These are phyloP conservation scores for Cryptophagus acutangulus DNA, from an alignment of 2,888 invertebrate genomes.

Conservation along the genomic window DNA sequence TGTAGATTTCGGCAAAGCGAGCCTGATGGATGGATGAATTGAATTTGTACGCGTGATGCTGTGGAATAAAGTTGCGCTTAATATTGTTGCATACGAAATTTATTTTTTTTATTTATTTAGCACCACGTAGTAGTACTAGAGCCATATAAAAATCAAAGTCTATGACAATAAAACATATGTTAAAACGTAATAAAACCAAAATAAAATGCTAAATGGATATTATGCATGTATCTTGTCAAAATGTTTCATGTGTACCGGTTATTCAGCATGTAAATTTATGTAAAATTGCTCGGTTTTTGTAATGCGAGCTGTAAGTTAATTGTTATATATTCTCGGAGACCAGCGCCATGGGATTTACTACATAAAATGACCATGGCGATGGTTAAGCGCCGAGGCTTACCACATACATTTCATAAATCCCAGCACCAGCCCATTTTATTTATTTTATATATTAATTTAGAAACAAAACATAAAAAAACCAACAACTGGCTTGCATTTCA, in stretches of 20 bases:
- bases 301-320: conserved; percentile 41
- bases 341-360: conserved; percentile 29
- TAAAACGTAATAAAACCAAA: conserved; percentile 38
- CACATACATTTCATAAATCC: background rate
- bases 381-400: conserved; percentile 11
- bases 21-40: too few species aligned
- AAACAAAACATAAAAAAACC: too few species aligned
- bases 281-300: conserved; percentile 44
- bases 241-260: conserved; percentile 39
- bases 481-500: too few species aligned
- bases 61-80: too few species aligned
- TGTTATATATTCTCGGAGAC: conserved; percentile 39
- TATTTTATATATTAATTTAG: too few species aligned
- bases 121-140: too few species aligned
- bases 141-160: background rate
- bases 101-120: too few species aligned
- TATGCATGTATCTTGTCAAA: conserved; percentile 43
- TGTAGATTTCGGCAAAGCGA: too few species aligned
- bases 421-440: too few species aligned
- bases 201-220: conserved; percentile 37
- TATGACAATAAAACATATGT: conserved; percentile 29
- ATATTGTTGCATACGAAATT: too few species aligned
- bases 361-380: conserved; percentile 15
- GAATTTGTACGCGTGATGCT: too few species aligned
- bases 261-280: conserved; percentile 47